Evolutionary conservation across 1,140 invertebrate species (phyloP), one percentile per base, ranked within the genome.

Genomic region (Bursaphelenchus mucronatus): DNA sequence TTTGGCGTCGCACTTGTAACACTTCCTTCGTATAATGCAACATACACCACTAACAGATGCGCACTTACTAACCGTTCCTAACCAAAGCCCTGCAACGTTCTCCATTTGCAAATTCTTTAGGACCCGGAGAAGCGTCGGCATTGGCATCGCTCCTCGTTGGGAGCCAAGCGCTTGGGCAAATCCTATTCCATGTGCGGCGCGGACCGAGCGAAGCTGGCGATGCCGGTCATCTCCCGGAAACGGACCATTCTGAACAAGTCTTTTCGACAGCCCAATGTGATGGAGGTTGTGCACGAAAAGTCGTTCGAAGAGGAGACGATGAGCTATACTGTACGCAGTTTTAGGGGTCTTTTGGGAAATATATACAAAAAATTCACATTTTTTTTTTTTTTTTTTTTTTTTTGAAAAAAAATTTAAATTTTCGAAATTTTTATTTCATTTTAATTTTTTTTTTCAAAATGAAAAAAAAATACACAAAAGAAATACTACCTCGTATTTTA

Each of bases 131-230:
- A 67, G 30, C 61, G 75, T n/a, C 73, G 76, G 5, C 78, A 77
- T 3, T 78, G 76, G 76, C 69, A 67, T 39, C 62, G 76, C 8
- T 78, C 69, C 41, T 79, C 76, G 17, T 63, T 78, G 6, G 78
- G 77, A 10, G 70, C 56, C 5, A 68, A 63, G 50, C 63, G 63
- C 41, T 51, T 78, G 15, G 76, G 76, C 50, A 69, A 70, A 43
- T 80, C 78, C n/a, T 78, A 78, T 46, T 79, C 78, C 21, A 62
- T 79, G 30, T 49, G 74, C 11, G 78, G 75, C 51, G 66, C 40
- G 30, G 75, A 77, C 19, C 56, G 74, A 15, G 57, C 71, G 43
- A 80, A 79, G 30, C 49, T 80, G 40, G 62, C 71, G 0, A 39
- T 77, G 19, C 76, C 76, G 8, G 76, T 72, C 30, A 68, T 76